These are phyloP conservation scores for Venusia cambrica DNA, from an alignment of 2,888 invertebrate genomes.

Conservation along the genomic window DNA sequence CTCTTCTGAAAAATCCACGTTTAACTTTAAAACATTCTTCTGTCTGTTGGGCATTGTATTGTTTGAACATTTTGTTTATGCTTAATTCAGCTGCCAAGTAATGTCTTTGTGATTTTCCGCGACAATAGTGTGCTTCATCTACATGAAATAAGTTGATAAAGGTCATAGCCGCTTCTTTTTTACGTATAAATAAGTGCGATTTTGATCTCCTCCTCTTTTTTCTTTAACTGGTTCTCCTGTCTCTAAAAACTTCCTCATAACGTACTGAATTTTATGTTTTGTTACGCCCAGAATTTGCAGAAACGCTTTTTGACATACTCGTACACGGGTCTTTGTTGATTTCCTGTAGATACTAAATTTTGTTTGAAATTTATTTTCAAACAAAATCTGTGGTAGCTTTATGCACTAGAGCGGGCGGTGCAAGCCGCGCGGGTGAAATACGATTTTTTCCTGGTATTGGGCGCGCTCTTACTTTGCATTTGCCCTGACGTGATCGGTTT, in stretches of 20 bases:
- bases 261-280: slow-evolving; percentile 5
- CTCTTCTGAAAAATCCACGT: slow-evolving; percentile 13
- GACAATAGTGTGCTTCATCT: slow-evolving; percentile 32
- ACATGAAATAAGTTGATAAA: slow-evolving; percentile 28
- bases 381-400: no score
- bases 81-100: slow-evolving; percentile 24
- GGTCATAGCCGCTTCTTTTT: slow-evolving; percentile 22
- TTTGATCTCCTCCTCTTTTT: slow-evolving; percentile 21
- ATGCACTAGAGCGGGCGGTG: no score
- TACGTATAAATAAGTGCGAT: slow-evolving; percentile 15
- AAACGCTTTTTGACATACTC: slow-evolving; percentile 6
- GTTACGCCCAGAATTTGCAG: slow-evolving; percentile 2
- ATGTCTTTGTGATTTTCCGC: slow-evolving; percentile 20
- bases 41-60: slow-evolving; percentile 26
- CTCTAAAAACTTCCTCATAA: slow-evolving; percentile 12
- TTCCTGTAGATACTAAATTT: slow-evolving; percentile 15
- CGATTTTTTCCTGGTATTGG: no score
- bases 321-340: slow-evolving; percentile 12
- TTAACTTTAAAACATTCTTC: slow-evolving; percentile 23
- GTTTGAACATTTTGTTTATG: slow-evolving; percentile 26
- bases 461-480: no score
- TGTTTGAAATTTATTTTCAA: slow-evolving; percentile 16
- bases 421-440: no score
- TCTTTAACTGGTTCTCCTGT: slow-evolving; percentile 10
- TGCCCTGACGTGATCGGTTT: no score